Evolutionary conservation across 1,140 invertebrate genomes (phyloP).

Genomic region (Trichomalopsis sarcophagae): DNA sequence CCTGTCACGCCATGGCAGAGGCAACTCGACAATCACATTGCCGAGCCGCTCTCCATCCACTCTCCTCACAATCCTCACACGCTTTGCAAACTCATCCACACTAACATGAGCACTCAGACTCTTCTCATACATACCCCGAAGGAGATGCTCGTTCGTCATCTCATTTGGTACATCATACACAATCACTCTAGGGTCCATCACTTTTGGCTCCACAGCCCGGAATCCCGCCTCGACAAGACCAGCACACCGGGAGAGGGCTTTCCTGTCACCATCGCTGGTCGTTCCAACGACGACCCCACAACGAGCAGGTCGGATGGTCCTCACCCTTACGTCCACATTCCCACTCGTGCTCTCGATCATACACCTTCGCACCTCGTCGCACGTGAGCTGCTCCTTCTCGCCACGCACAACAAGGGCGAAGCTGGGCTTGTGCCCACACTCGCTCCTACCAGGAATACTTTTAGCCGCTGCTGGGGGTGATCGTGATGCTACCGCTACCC

Average conservation of each 20-base stretch:
- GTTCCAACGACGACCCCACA: background rate
- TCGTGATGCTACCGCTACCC: no score
- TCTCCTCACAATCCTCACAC: background rate
- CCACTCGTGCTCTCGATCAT: background rate
- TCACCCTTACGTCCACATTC: slow-evolving; percentile 6
- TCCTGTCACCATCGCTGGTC: background rate
- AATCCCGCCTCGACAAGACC: background rate
- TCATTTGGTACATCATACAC: background rate
- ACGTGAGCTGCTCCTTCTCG: background rate
- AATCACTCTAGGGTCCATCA: background rate
- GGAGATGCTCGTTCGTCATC: background rate
- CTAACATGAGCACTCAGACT: no score
- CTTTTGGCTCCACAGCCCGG: background rate
- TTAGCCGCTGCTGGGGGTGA: no score
- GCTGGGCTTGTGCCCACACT: no score
- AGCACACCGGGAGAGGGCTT: background rate
- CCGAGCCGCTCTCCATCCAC: background rate
- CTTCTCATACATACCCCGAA: slow-evolving; percentile 4
- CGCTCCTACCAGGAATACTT: no score
- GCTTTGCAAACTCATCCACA: background rate
- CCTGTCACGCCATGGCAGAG: background rate
- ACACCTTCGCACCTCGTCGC: background rate
- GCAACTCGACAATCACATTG: background rate
- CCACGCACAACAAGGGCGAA: no score
- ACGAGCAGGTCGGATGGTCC: background rate